phyloP scores from a whole-genome alignment of 2,113 vertebrate genomes.

The Melanerpes formicivorus region DNA sequence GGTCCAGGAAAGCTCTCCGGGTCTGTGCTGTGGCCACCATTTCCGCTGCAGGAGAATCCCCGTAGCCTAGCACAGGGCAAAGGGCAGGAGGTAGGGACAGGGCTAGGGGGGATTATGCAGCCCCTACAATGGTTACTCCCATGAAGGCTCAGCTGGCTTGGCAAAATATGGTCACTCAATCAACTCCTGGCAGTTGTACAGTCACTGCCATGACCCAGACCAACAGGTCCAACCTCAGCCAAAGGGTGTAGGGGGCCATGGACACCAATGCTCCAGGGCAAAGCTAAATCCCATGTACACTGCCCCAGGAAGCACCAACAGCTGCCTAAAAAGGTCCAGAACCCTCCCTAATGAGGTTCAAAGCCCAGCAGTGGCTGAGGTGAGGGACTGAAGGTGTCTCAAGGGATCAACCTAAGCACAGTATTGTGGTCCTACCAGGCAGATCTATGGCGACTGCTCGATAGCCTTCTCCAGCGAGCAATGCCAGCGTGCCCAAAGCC shows the following conservation, averaged over 20 bases:
- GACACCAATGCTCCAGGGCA: not conserved
- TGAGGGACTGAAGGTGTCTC: not conserved
- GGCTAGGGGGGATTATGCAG: not conserved
- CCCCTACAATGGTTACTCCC: not conserved
- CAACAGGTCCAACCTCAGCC: not conserved
- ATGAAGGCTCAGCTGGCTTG: not conserved
- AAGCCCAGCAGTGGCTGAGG: not conserved
- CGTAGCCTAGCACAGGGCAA: conserved; percentile 81
- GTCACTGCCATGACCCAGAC: rapidly evolving
- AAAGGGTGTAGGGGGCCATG: not conserved
- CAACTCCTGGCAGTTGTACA: rapidly evolving
- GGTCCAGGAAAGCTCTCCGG: conserved; percentile 83
- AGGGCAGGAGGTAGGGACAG: rapidly evolving
- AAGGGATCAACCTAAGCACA: not conserved
- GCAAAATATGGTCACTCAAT: rapidly evolving
- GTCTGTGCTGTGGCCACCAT: conserved; percentile 78
- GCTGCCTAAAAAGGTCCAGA: not conserved
- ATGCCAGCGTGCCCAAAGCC: conserved; percentile 86
- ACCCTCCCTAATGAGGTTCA: not conserved
- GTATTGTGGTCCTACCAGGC: conserved; percentile 81
- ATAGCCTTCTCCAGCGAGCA: conserved; percentile 87
- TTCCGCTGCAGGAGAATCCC: conserved; percentile 81
- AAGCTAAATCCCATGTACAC: not conserved
- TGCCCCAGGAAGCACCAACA: not conserved
- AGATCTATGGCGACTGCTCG: conserved; percentile 90